Evolutionary conservation across 2,113 vertebrate species (phyloP), one percentile per base, ranked within the genome.

Genomic region (Danionella cerebrum): DNA sequence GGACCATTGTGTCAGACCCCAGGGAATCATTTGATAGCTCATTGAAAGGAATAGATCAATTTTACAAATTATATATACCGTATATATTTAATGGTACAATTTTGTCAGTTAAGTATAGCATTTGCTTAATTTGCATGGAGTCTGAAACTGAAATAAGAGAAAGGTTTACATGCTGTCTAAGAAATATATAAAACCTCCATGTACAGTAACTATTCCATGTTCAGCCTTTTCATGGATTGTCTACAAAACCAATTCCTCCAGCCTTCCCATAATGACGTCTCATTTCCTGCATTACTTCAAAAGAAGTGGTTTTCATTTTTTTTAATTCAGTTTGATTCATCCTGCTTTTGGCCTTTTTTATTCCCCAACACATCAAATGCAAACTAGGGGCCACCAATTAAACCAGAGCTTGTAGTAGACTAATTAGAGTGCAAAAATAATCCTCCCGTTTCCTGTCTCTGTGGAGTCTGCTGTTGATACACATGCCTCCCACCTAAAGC

Each of bases 351-450:
- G 31, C 62, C 53, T 48, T 45, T 54, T 50, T 35, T 31, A 33
- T 38, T 58, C 14, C 52, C 53, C 48, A 62, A 10, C 24, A 24
- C 22, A 31, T 68, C 35, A 63, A 58, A 70, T 67, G 48, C 55
- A 50, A 60, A 54, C 47, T 42, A 48, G 68, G 31, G 55, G 35
- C 58, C 58, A 58, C 57, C 19, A 58, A 62, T 71, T 75, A 64
- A 71, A 47, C 35, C 11, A 38, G 9, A 11, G 57, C 48, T 62
- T 62, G 70, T 67, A 67, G 13, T 59, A 9, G 48, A 45, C 65
- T 68, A 65, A 72, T 69, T 68, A 72, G 27, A 68, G 27, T 55
- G 55, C n/a, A 50, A 62, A 72, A 65, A 58, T 58, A 42, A 38
- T 66, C 50, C 63, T 45, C 45, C 58, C 27, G 21, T 51, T 52